Percentiles rank a stretch among this genome's conserved stretches.
Conservation (phyloP, 2,797 vertebrate genomes). For the Crypturellus tataupa region DNA sequence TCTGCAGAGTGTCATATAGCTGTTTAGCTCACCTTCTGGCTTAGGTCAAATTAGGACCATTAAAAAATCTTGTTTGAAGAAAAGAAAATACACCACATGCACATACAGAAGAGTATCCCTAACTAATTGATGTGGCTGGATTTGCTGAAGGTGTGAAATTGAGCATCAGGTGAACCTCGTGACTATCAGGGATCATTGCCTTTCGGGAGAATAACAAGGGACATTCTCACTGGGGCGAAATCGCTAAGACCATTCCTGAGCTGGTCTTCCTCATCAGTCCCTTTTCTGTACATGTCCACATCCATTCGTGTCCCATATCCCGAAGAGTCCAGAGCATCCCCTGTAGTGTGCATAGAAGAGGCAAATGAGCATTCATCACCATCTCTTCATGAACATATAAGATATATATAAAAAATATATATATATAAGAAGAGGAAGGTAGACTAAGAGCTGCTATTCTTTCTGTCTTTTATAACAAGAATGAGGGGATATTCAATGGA, state of each 20-base stretch:
- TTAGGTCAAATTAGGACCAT: not conserved
- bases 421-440: not conserved
- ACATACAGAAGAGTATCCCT: not conserved
- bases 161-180: not conserved
- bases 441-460: not conserved
- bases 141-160: not conserved
- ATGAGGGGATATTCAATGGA: slow-evolving; percentile 5
- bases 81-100: not conserved
- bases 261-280: accelerated
- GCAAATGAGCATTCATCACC: not conserved
- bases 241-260: not conserved
- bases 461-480: not conserved
- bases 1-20: not conserved
- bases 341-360: not conserved
- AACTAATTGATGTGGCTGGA: not conserved
- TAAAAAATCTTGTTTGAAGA: not conserved
- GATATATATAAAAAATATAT: no score
- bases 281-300: not conserved
- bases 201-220: not conserved
- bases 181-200: not conserved
- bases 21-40: not conserved
- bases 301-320: not conserved
- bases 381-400: not conserved
- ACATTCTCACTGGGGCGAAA: not conserved
- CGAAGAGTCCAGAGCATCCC: not conserved